Conservation (phyloP, 2,888 invertebrate species). For the Lepidocyrtoides sp. region DNA sequence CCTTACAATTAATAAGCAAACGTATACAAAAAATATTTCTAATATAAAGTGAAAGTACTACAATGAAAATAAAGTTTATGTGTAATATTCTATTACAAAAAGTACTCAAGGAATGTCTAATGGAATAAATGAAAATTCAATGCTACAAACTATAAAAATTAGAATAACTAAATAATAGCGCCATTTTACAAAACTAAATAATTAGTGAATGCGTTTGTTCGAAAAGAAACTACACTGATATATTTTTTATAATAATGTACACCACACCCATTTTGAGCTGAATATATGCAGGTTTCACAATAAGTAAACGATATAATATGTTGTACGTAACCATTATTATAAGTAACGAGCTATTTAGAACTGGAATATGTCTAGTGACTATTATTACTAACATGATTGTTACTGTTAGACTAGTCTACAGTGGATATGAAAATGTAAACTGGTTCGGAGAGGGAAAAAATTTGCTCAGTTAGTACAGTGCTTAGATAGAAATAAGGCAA, state of each 20-base stretch:
- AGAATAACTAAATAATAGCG: neutral
- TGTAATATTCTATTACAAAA: neutral
- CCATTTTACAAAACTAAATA: neutral
- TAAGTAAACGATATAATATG: neutral
- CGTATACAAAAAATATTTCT: neutral
- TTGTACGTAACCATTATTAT: neutral
- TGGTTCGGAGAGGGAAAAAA: too few relatives aligned
- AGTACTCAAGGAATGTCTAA: neutral
- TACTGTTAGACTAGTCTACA: neutral
- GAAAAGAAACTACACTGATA: neutral
- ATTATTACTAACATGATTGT: neutral
- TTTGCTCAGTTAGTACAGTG: too few relatives aligned
- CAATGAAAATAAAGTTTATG: too few relatives aligned
- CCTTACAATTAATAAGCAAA: neutral
- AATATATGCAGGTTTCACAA: too few relatives aligned
- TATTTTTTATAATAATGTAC: neutral
- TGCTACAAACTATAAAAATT: too few relatives aligned
- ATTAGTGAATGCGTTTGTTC: neutral
- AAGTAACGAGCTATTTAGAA: neutral
- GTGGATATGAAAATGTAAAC: too few relatives aligned
- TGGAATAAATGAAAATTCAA: too few relatives aligned
- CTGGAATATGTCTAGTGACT: neutral
- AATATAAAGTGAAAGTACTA: too few relatives aligned
- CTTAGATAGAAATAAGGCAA: too few relatives aligned
- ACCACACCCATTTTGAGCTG: constrained; percentile 25